A percentile compares a stretch with the other conserved stretches of the same genome.
phyloP scores from a whole-genome alignment of 2,888 invertebrate species.

The Rhorus exstirpatorius region DNA sequence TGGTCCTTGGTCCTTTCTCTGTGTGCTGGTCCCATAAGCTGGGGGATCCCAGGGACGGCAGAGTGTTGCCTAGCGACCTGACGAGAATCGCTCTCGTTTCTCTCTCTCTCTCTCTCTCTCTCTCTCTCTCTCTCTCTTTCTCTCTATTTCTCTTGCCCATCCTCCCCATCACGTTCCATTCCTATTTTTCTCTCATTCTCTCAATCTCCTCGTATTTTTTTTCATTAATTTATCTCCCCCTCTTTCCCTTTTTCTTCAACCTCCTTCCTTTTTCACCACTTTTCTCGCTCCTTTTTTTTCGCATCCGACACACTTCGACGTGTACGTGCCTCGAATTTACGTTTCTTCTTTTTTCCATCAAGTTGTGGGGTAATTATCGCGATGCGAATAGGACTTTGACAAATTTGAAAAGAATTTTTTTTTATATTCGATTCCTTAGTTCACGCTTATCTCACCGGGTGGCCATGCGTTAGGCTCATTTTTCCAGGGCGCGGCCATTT shows the following conservation, averaged over 20 bases:
- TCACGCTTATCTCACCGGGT: too few species aligned
- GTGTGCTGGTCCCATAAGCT: slow-evolving; percentile 55
- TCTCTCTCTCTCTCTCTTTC: slow-evolving; percentile 40
- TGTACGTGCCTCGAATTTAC: background rate
- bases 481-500: background rate
- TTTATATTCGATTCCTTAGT: too few species aligned
- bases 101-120: slow-evolving; percentile 68
- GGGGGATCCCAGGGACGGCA: slow-evolving; percentile 70
- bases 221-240: background rate
- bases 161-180: background rate
- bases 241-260: background rate
- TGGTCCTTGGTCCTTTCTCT: slow-evolving; percentile 39
- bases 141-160: slow-evolving; percentile 14
- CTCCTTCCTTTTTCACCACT: slow-evolving; percentile 13
- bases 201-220: background rate
- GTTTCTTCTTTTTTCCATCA: background rate
- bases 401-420: too few species aligned
- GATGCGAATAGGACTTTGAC: too few species aligned
- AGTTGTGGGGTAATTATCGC: too few species aligned
- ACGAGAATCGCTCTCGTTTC: slow-evolving; percentile 62
- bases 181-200: slow-evolving; percentile 15
- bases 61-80: slow-evolving; percentile 75
- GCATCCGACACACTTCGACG: background rate
- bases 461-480: too few species aligned
- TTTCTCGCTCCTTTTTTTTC: slow-evolving; percentile 20